A percentile compares a stretch with the other conserved stretches of the same genome.
phyloP scores from a whole-genome alignment of 2,888 invertebrate species.

The Nycteola revayana region DNA sequence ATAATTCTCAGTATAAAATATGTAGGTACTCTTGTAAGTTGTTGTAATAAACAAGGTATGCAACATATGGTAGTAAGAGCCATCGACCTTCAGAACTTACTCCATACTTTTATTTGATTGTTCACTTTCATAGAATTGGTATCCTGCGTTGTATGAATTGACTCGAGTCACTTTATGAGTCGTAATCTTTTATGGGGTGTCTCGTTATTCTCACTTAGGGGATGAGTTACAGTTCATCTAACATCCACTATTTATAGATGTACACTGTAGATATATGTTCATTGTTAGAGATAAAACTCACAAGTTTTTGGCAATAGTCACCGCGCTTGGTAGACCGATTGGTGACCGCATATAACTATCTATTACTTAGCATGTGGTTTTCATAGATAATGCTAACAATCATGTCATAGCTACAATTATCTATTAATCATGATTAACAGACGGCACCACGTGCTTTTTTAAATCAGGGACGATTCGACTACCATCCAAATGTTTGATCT shows the following conservation, averaged over 20 bases:
- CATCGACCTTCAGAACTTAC: slow-evolving; percentile 41
- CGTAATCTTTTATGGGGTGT: neutral
- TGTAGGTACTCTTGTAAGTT: slow-evolving; percentile 52
- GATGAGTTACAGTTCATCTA: neutral
- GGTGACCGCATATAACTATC: no score
- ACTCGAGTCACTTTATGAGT: neutral
- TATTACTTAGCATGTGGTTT: no score
- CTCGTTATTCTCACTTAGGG: neutral
- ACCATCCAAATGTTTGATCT: no score
- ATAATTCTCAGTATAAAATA: neutral
- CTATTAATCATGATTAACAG: no score
- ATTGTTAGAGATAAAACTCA: no score
- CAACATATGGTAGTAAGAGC: slow-evolving; percentile 53
- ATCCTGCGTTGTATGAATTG: slow-evolving; percentile 5
- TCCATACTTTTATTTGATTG: slow-evolving; percentile 36
- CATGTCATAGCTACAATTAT: no score
- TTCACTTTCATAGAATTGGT: slow-evolving; percentile 5
- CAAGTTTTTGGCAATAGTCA: no score
- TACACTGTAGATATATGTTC: no score
- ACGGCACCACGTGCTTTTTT: no score
- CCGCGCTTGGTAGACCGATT: no score
- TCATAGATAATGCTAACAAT: no score
- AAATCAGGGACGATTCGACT: no score
- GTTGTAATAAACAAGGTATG: slow-evolving; percentile 53
- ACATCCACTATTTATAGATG: neutral